Base-by-base conservation (phyloP, 2,888 invertebrate genomes). In the Phaedon cochleariae region DNA sequence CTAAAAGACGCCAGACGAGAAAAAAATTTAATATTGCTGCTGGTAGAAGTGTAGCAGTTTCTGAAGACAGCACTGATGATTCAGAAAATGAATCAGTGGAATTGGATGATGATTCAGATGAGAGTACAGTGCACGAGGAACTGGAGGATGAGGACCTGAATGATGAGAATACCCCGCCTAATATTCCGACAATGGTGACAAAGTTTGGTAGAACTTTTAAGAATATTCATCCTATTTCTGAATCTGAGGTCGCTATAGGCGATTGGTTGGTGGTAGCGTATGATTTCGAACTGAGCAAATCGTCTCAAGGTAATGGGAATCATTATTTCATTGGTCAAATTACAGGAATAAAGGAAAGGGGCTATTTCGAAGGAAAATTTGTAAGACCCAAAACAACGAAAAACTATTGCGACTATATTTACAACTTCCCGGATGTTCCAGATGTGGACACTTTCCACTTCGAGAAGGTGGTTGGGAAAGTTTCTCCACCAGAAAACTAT, bases 341-440 rank as follows among this genome's bases (percentile, higher is more conserved):
- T 34, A 21, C 15, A 37, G 21, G 15, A 18, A 55, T 55, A 41
- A 55, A 41, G 22, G 18, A 41, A 22, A 41, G 41, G 20, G 55
- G n/a, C 17, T 41, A 55, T 21, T 55, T 55, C 45, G 45, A 45
- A 55, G 37, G 45, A n/a, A 41, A 55, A 26, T 52, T 52, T 17
- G 26, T 52, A n/a, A 52, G 29, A 29, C 26, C n/a, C 26, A 26
- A 52, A 26, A 20, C 20, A 22, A 41, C 55, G 12, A 41, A 55
- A 22, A 55, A 54, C 15, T 45, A 41, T 45, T 55, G 55, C 22
- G 55, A 45, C 26, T 41, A 53, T 15, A 53, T 53, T 53, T 53
- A 53, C 29, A 41, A 37, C 12, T 55, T 55, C 21, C 55, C 41
- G 12, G 22, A 34, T 54, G 54, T 37, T 54, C 54, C 54, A 54